Evolutionary conservation across 2,113 vertebrate genomes (phyloP), one percentile per base, ranked within the genome.

Genomic region (Sorex araneus): DNA sequence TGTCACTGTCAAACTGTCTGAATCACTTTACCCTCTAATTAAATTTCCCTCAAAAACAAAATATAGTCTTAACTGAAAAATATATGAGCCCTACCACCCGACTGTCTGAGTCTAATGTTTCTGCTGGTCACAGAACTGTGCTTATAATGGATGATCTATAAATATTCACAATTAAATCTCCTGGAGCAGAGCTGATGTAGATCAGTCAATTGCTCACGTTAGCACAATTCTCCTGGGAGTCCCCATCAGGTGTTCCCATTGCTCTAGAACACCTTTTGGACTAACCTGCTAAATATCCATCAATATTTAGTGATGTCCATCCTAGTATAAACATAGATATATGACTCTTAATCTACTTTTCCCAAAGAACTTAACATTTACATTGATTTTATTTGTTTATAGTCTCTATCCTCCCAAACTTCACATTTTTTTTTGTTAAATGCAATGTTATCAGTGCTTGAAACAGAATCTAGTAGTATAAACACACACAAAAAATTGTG

Each of bases 301-400:
- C 57, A 60, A 23, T 60, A 60, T 16, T 23, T 43, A 92, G 34
- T 75, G 83, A 89, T 34, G 34, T 0, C 8, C 40, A 82, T 28
- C 43, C 18, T 19, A 82, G 23, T 67, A n/a, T 79, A 67, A 45
- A 47, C 64, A 12, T 50, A 50, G 13, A 50, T 78, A 54, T 63
- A 15, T 79, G 84, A 57, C 73, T 16, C 73, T 69, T 93, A 88
- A 75, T 28, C 43, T 64, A 30, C 84, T 91, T 91, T 81, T 89
- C 30, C 19, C 43, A 89, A 23, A 87, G 60, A 83, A 87, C 45
- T 83, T 83, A 83, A 27, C 28, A 50, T 1, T 60, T 60, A 60
- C 57, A 60, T 45, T 15, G 3, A 47, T 80, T 73, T 50, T 84
- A 63, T 76, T 89, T 66, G 12, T 82, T 93, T 77, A 84, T 12